Evolutionary conservation across 2,888 invertebrate species (phyloP), one percentile per base, ranked within the genome.

Genomic region (Disparrhopalites patrizii): DNA sequence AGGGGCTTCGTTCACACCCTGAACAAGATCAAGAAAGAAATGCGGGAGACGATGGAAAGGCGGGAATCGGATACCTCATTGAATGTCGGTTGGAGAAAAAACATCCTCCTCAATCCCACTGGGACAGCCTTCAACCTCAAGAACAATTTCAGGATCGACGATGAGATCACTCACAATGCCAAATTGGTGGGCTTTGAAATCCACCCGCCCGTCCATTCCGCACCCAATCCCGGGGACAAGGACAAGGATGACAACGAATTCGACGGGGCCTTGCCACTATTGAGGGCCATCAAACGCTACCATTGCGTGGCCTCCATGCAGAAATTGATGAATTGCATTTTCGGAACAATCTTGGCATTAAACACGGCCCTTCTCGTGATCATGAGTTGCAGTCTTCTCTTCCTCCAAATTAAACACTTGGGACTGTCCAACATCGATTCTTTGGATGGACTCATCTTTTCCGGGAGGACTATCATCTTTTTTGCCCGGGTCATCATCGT

Each of bases 281-380:
- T 73, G 18, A 38, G 30, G 18, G 73, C 73, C 1, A 70, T 73
- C 10, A 63, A 72, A 56, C 61, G 68, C 40, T 73, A 68, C 47
- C 64, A 70, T 51, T 73, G 70, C 33, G 62, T 73, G 10, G 66
- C 69, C 2, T 68, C 68, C 62, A 73, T 70, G 70, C 73, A 72
- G 51, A 33, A 66, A 20, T 66, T 72, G 8, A 65, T 73, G 20
- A 73, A 73, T 55, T 68, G 70, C 25, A 73, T 73, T 38, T 73
- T 73, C 52, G 73, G 73, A 1, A 65, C 69, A 3, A 68, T 73
- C 47, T 57, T 73, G 7, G 70, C 71, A 3, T 57, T 73, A 15
- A 65, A 72, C 60, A 70, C 67, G 23, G 70, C 65, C 10, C 69
- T 70, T 5, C 68, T 73, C 4, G 73, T 73, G 0, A 62, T 70